A percentile compares a stretch with the other conserved stretches of the same genome.
These are phyloP conservation scores for Ambastaia sidthimunki DNA, from an alignment of 2,797 vertebrate species.

Conservation along the genomic window DNA sequence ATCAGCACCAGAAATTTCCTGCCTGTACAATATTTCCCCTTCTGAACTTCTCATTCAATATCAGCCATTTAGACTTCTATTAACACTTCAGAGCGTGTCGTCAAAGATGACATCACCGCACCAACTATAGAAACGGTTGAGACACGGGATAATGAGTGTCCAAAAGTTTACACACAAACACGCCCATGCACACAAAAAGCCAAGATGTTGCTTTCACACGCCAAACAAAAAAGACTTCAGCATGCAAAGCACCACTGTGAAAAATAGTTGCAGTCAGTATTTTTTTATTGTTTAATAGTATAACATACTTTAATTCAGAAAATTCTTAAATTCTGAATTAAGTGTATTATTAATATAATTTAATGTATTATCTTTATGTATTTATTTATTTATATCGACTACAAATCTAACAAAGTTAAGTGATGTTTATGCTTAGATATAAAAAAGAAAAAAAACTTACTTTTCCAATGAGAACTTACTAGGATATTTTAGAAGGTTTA, in stretches of 20 bases:
- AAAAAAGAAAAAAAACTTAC: not conserved
- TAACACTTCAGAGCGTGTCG: constrained; percentile 48
- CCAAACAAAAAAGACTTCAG: constrained; percentile 57
- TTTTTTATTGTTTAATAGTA: not conserved
- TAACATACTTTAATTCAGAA: not conserved
- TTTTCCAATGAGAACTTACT: not conserved
- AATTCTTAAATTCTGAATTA: not conserved
- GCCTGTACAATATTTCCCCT: constrained; percentile 57
- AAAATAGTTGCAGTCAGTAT: not conserved
- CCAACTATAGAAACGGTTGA: constrained; percentile 33
- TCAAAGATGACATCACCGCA: constrained; percentile 59
- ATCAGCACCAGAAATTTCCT: constrained; percentile 8
- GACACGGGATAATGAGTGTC: not conserved
- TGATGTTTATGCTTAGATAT: not conserved
- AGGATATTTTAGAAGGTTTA: not conserved
- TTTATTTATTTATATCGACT: no score
- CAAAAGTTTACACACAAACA: constrained; percentile 41
- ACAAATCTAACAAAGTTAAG: not conserved
- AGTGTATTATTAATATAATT: no score
- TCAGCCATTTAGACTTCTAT: constrained; percentile 56
- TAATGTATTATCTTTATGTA: no score
- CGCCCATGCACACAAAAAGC: constrained; percentile 39
- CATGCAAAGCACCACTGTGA: constrained; percentile 59
- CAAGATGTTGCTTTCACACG: constrained; percentile 64
- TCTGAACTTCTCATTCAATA: constrained; percentile 52